Evolutionary conservation across 2,888 invertebrate species (phyloP).

Genomic region (Choristoneura rosaceana): DNA sequence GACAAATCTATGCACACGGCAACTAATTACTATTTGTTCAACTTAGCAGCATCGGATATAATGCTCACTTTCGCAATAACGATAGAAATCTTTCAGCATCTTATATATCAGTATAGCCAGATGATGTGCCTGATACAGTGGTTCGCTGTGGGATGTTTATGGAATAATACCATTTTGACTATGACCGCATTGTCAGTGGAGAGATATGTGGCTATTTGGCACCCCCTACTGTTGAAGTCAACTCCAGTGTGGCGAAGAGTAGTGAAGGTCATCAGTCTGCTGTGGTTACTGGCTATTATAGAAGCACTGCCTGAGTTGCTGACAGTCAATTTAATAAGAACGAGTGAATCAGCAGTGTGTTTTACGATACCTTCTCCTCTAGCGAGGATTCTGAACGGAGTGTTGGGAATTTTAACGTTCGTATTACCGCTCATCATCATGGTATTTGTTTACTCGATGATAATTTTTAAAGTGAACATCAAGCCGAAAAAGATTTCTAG

Average conservation of each 20-base stretch:
- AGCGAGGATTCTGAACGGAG: slow-evolving; percentile 59
- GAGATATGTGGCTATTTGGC: slow-evolving; percentile 65
- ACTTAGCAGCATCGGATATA: slow-evolving; percentile 73
- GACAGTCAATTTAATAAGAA: slow-evolving; percentile 16
- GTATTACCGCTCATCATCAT: slow-evolving; percentile 64
- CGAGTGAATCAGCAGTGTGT: slow-evolving; percentile 50
- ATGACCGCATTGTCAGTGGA: slow-evolving; percentile 68
- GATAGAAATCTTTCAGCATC: slow-evolving; percentile 57
- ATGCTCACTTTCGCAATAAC: slow-evolving; percentile 67
- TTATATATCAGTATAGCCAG: slow-evolving; percentile 51
- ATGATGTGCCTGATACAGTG: slow-evolving; percentile 62
- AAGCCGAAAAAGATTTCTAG: slow-evolving; percentile 52
- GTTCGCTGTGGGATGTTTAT: slow-evolving; percentile 59
- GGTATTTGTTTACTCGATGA: slow-evolving; percentile 64
- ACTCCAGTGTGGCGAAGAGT: slow-evolving; percentile 60
- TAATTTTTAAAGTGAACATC: slow-evolving; percentile 62
- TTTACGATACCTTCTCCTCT: slow-evolving; percentile 58
- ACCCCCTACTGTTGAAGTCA: slow-evolving; percentile 59
- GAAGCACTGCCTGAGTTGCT: slow-evolving; percentile 60
- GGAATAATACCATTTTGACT: slow-evolving; percentile 66
- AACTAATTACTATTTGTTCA: slow-evolving; percentile 74
- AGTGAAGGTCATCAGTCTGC: slow-evolving; percentile 57
- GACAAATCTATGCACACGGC: slow-evolving; percentile 74
- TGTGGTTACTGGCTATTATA: slow-evolving; percentile 62
- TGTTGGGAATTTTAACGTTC: slow-evolving; percentile 61